Evolutionary conservation across 2,113 vertebrate genomes (phyloP).

Genomic region (Engraulis encrasicolus): DNA sequence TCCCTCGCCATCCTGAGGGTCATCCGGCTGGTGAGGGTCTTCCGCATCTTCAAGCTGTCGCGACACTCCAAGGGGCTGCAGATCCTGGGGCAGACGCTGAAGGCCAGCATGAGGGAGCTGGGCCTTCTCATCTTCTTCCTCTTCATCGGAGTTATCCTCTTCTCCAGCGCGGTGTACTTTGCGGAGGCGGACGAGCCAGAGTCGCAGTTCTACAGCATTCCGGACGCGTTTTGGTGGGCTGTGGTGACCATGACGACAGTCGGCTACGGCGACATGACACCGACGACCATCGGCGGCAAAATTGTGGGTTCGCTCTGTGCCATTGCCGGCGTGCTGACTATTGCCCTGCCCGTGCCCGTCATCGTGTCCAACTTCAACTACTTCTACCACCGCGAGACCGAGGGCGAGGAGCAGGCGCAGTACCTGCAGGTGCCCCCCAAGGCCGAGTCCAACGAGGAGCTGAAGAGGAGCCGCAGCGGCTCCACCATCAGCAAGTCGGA

Average conservation of each 20-base stretch:
- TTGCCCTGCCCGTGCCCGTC: constrained; percentile 97
- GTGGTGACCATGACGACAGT: constrained; percentile 99
- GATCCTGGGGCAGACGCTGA: constrained; percentile 95
- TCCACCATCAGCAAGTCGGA: constrained; percentile 98
- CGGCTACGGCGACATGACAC: constrained; percentile 98
- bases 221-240: constrained; percentile 99
- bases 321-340: constrained; percentile 96
- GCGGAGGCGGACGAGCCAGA: constrained; percentile 95
- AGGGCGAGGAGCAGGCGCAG: constrained; percentile 97
- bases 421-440: constrained; percentile 94
- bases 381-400: constrained; percentile 98
- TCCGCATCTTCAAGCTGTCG: constrained; percentile 97
- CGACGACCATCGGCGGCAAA: constrained; percentile 96
- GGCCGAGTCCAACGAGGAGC: constrained; percentile 91
- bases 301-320: constrained; percentile 97
- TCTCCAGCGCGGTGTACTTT: constrained; percentile 97
- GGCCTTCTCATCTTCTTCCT: constrained; percentile 98
- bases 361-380: constrained; percentile 99
- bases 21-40: constrained; percentile 94
- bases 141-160: constrained; percentile 98
- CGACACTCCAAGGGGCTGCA: constrained; percentile 97
- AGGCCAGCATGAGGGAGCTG: constrained; percentile 95
- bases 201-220: constrained; percentile 97
- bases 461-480: constrained; percentile 96
- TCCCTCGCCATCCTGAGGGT: constrained; percentile 96